These are phyloP conservation scores for Pantherophis alleghaniensis DNA, from an alignment of 2,797 vertebrate genomes.

Conservation along the genomic window DNA sequence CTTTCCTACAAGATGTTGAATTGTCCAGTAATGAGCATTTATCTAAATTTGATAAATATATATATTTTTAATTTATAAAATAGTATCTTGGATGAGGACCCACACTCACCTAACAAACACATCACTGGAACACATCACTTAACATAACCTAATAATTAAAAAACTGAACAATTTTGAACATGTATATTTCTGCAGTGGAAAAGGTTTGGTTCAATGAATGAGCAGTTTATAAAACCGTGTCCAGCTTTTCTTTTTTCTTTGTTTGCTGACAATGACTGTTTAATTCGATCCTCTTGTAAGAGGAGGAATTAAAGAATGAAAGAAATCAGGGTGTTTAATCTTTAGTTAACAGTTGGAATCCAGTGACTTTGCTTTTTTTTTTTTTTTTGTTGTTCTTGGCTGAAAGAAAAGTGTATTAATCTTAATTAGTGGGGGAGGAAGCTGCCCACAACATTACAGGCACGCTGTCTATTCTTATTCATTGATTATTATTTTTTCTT, in stretches of 20 bases:
- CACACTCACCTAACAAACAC: background rate
- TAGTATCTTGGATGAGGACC: background rate
- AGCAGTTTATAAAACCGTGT: background rate
- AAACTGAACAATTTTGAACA: background rate
- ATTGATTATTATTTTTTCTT: background rate
- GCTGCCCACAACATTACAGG: background rate
- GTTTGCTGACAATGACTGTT: background rate
- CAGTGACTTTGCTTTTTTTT: background rate
- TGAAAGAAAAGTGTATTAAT: constrained; percentile 1
- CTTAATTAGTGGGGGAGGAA: constrained; percentile 12
- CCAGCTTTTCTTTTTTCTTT: background rate
- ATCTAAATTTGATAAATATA: background rate
- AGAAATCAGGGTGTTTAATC: background rate
- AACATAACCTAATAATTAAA: background rate
- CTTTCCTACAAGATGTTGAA: background rate
- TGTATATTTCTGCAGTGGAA: background rate
- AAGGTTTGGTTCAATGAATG: background rate
- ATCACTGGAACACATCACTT: background rate
- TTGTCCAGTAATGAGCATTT: background rate
- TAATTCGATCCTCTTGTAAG: background rate
- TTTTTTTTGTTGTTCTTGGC: background rate
- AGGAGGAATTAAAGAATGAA: background rate
- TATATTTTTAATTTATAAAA: background rate
- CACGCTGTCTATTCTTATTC: background rate
- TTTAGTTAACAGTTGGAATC: background rate